Base-by-base conservation (phyloP, 2,113 vertebrate species). In the Loxodonta africana region DNA sequence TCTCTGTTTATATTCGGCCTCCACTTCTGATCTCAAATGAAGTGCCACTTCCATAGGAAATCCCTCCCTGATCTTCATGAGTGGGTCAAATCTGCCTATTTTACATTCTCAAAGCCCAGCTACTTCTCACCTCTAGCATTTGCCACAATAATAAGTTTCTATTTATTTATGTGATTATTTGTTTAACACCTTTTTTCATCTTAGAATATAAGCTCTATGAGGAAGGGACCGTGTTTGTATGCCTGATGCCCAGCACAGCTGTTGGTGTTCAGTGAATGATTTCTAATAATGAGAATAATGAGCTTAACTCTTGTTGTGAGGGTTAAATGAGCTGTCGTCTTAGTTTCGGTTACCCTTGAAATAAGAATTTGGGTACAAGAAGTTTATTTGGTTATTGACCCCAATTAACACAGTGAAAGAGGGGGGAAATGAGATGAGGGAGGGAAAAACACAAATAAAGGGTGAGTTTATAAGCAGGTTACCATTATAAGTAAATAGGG, bases 121-220 rank as follows among this genome's bases (percentile, higher is more conserved):
- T 51, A 83, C 44, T 37, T 78, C 28, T 94, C 41, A 48, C 44
- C 48, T 53, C 8, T 65, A 65, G 83, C 77, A 84, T 48, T 88
- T 88, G 51, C 37, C 65, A 82, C 14, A 76, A 53, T 78, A 80
- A 57, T 83, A 57, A 14, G 41, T 83, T 95, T 37, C 6, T 53
- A 80, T 73, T 91, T 96, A 60, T 63, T 80, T 95, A 48, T 67
- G 11, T 74, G 46, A 17, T 91, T 67, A 57, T 76, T 63, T 73
- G 21, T 74, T 90, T 80, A 25, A 15, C 53, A 83, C 53, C 80
- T 63, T 88, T 30, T 73, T 94, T 67, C 41, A 11, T 12, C 74
- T 30, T 83, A 71, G 53, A 86, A 37, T 48, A 82, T n/a, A 57
- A 84, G 12, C 12, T 69, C 28, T 2, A 6, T 7, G 28, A 78